Evolutionary conservation across 2,888 invertebrate genomes (phyloP), one percentile per base, ranked within the genome.

Genomic region (Dromius quadrimaculatus): DNA sequence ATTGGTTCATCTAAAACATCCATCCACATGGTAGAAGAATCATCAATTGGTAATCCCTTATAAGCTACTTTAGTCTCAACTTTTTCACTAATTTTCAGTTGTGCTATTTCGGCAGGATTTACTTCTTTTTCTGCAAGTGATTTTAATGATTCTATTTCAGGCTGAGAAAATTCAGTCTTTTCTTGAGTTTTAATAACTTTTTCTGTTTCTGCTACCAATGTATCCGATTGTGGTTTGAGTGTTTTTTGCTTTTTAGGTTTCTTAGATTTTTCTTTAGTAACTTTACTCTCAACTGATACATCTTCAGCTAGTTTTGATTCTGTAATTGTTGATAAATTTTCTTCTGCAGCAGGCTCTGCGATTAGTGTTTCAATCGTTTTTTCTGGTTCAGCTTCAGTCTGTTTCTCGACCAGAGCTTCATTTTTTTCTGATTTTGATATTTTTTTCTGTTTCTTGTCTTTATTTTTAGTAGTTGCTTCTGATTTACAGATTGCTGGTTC

Each of bases 1-100:
- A 78, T 76, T 23, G 78, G 76, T 65, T 80, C 78, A 74, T 81
- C 79, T 34, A 79, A 50, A 19, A 78, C 65, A 59, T 77, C 74
- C 73, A 77, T 72, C 74, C 75, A 77, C 36, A 74, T 65, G 50
- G 71, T 64, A 20, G 73, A 73, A 19, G 76, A 41, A 22, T 73
- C 74, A 72, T 77, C 76, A 13, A 77, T 71, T 8, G 77, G 75
- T 38, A 76, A 62, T 17, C 75, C 75, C 74, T 76, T 76, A 50
- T 77, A 76, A 28, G 73, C 76, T 11, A 70, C 41, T 72, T 64
- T 64, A 23, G 47, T 28, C 47, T 64, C 54, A 22, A 41, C 3
- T 57, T 57, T 41, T 34, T 22, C 43, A 5, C 11, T 38, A 38
- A 38, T n/a, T 38, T 38, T n/a, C 36, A 9, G 36, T 36, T 36